Conservation (phyloP, 2,888 invertebrate species). For the Plebejus anna region DNA sequence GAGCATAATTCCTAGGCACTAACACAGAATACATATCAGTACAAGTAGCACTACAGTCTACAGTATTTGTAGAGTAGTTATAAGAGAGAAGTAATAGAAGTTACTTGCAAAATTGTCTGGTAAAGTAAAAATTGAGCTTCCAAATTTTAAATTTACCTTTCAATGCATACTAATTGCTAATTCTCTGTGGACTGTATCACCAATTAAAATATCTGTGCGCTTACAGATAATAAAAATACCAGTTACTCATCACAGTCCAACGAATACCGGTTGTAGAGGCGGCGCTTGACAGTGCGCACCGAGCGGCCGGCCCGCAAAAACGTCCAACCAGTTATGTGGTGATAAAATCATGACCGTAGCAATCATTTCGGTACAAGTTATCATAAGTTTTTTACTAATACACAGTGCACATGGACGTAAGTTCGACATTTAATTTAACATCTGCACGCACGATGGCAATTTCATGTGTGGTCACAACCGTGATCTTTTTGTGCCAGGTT, state of each 20-base stretch:
- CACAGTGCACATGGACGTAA: constrained; percentile 18
- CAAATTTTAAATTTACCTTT: too few relatives aligned
- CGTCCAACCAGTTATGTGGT: constrained; percentile 28
- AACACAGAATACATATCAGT: too few relatives aligned
- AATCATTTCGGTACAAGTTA: background rate
- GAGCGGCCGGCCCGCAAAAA: constrained; percentile 17
- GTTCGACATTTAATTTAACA: constrained; percentile 15
- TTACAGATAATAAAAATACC: constrained; percentile 3
- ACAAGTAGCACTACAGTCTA: too few relatives aligned
- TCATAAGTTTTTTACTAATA: constrained; percentile 1
- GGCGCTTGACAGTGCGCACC: constrained; percentile 30
- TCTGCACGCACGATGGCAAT: constrained; percentile 17
- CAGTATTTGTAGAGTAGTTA: too few relatives aligned
- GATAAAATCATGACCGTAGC: constrained; percentile 29
- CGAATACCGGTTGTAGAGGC: constrained; percentile 21
- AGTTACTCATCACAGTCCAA: constrained; percentile 5
- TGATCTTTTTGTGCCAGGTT: background rate
- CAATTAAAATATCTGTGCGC: background rate
- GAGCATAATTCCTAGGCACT: too few relatives aligned
- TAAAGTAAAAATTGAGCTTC: too few relatives aligned
- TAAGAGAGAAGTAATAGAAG: too few relatives aligned
- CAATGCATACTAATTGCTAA: too few relatives aligned
- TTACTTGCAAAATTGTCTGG: too few relatives aligned
- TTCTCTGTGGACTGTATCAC: background rate
- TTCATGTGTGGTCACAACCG: background rate